phyloP scores from a whole-genome alignment of 92 coral and sea anemone genomes.

The Epizoanthus ramosus region DNA sequence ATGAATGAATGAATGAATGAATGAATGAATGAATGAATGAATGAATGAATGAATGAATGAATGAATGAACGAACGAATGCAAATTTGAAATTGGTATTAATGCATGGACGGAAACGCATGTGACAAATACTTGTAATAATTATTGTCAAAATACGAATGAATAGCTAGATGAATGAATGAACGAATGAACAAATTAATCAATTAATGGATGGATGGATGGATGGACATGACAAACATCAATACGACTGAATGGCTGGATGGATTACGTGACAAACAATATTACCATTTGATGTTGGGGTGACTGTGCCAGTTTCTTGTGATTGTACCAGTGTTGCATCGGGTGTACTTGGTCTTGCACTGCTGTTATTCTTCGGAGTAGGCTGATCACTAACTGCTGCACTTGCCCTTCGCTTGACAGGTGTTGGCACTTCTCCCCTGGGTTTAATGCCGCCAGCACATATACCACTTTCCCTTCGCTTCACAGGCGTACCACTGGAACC shows the following conservation, averaged over 20 bases:
- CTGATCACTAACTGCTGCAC: background rate
- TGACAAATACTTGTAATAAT: too few species aligned
- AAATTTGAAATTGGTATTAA: too few species aligned
- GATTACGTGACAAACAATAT: background rate
- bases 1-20: too few species aligned
- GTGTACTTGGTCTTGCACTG: background rate
- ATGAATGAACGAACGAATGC: background rate
- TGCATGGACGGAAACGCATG: too few species aligned
- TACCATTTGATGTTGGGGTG: conserved; percentile 7
- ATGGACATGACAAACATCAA: background rate
- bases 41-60: too few species aligned
- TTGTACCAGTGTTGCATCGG: background rate
- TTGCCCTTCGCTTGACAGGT: background rate
- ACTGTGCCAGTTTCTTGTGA: background rate
- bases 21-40: too few species aligned
- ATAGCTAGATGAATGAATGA: background rate
- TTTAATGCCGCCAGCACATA: background rate
- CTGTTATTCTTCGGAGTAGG: background rate
- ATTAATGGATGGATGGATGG: background rate
- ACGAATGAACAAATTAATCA: background rate
- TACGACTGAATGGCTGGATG: background rate
- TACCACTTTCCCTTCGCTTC: conserved; percentile 28
- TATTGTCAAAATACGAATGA: too few species aligned
- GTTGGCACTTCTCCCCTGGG: conserved; percentile 2
- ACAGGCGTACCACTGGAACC: conserved; percentile 19